These are phyloP conservation scores for Ornithoptera alexandrae DNA, from an alignment of 2,888 invertebrate species.

Conservation along the genomic window DNA sequence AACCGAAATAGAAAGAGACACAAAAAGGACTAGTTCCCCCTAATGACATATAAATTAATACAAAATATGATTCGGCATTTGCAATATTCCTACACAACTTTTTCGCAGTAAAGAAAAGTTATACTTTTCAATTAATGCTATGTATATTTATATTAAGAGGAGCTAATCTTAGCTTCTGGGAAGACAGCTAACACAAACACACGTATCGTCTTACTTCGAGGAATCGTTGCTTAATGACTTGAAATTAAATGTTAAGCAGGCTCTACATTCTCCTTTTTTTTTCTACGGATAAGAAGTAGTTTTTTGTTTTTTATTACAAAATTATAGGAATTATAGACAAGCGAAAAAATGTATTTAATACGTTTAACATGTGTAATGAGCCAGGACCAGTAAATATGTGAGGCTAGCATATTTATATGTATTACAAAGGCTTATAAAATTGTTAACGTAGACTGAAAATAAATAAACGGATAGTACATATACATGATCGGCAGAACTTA, in stretches of 20 bases:
- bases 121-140: not conserved
- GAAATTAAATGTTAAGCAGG: not conserved
- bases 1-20: too few species aligned
- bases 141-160: constrained; percentile 20
- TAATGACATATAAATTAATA: not conserved
- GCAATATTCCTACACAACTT: too few species aligned
- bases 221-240: constrained; percentile 24
- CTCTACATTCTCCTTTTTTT: not conserved
- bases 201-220: constrained; percentile 26
- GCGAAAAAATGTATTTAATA: not conserved
- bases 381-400: not conserved
- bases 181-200: constrained; percentile 18
- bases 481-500: not conserved
- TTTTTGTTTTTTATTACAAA: not conserved
- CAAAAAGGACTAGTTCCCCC: too few species aligned
- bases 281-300: not conserved
- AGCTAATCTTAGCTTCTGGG: constrained; percentile 18
- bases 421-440: too few species aligned
- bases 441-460: too few species aligned
- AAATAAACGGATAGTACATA: too few species aligned
- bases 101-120: not conserved
- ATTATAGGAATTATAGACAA: not conserved
- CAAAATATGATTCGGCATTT: not conserved
- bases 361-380: too few species aligned
- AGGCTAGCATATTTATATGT: not conserved